Percentiles rank a stretch among this genome's conserved stretches.
phyloP scores from a whole-genome alignment of 2,888 invertebrate species.

The Cryptophagus acutangulus region DNA sequence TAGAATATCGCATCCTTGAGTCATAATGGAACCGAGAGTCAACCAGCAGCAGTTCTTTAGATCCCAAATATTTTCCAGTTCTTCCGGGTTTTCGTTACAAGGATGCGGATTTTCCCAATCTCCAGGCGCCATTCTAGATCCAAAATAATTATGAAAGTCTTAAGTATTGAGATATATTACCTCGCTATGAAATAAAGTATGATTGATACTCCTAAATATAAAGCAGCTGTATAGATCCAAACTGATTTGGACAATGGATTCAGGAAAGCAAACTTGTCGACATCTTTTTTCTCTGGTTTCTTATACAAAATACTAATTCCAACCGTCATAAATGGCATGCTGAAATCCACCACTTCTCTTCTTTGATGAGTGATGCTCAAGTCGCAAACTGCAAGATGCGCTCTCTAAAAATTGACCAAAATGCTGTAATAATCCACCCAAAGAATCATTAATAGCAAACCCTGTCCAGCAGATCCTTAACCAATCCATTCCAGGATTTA shows the following conservation, averaged over 20 bases:
- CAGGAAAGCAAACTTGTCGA: constrained; percentile 85
- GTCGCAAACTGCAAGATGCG: constrained; percentile 92
- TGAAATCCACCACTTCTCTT: constrained; percentile 85
- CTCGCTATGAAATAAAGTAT: constrained; percentile 73
- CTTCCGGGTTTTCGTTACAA: constrained; percentile 79
- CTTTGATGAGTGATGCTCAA: constrained; percentile 91
- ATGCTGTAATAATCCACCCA: neutral
- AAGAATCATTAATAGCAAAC: constrained; percentile 45
- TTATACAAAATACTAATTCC: constrained; percentile 80
- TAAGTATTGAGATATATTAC: constrained; percentile 26
- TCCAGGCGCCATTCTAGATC: constrained; percentile 71
- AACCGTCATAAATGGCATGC: constrained; percentile 95
- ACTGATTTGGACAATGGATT: constrained; percentile 80
- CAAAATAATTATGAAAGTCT: neutral
- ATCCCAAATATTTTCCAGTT: constrained; percentile 86
- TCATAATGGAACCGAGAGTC: constrained; percentile 86
- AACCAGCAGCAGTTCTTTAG: constrained; percentile 91
- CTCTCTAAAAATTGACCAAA: constrained; percentile 61
- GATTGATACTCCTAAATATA: constrained; percentile 77
- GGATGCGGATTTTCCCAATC: constrained; percentile 96
- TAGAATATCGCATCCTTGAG: constrained; percentile 88
- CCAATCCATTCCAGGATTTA: constrained; percentile 73
- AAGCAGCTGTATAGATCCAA: constrained; percentile 84
- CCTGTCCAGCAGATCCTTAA: constrained; percentile 68
- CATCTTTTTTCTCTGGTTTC: constrained; percentile 69